Base-by-base conservation (phyloP, 2,113 vertebrate species). In the Hipposideros armiger region DNA sequence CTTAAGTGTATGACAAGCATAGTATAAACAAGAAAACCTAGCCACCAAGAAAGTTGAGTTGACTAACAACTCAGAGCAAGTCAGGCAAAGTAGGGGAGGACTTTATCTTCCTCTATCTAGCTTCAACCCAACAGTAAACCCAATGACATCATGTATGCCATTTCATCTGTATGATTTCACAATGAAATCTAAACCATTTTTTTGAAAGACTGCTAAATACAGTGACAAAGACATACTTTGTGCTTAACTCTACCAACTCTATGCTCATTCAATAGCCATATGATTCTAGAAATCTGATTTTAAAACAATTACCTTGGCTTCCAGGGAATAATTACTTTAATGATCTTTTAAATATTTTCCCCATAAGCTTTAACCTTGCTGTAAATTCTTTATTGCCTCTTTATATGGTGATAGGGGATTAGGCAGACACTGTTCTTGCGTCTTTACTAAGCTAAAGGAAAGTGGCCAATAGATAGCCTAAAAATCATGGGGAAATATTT, bases 301-400 rank as follows among this genome's bases (percentile, higher is more conserved):
- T 95, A 93, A 96, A 87, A 97, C 91, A 96, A 95, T 97, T 96
- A 70, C 66, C 7, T 80, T 92, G 70, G 70, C 62, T 98, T 96
- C 67, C 11, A 97, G 97, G 60, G 60, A 83, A 93, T 96, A 97
- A 97, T 73, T 97, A 95, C 67, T 98, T 98, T 97, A 91, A 97
- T 94, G 87, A 96, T 96, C 81, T 94, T 97, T 95, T 96, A 95
- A 96, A 96, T 96, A 96, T 96, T 96, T 97, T 93, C 42, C 82
- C 93, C 78, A 5, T 91, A 96, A 94, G 94, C 87, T 93, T 78
- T 94, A 91, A 92, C 88, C 77, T 97, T 90, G 85, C 28, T 94
- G 64, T 97, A 97, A 96, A 97, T 94, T 96, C 93, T 98, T 96
- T 97, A 97, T 94, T 97, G 89, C 95, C 40, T 87, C 69, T 95